Evolutionary conservation across 1,140 invertebrate species (phyloP).

Genomic region (Diploscapter pachys): DNA sequence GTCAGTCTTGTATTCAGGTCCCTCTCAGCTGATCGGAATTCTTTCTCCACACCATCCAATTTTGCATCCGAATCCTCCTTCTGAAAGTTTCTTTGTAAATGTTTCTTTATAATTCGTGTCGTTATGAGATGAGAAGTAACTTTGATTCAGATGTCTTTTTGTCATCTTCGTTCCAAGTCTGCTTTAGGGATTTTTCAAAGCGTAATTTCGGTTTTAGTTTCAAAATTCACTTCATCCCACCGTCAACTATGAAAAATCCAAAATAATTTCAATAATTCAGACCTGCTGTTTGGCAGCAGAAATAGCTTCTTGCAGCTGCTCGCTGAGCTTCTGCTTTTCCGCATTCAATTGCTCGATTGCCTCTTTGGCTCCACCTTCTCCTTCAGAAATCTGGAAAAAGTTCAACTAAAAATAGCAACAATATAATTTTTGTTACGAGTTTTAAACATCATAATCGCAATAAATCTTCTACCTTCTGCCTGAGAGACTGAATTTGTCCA

Average conservation of each 20-base stretch:
- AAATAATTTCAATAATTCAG: not conserved
- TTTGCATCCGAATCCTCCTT: conserved; percentile 8
- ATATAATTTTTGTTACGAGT: conserved; percentile 6
- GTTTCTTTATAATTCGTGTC: no score
- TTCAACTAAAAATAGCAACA: not conserved
- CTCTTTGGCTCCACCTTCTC: conserved; percentile 31
- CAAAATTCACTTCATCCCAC: no score
- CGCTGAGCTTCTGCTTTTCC: conserved; percentile 18
- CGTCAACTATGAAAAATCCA: not conserved
- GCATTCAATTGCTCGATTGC: conserved; percentile 26
- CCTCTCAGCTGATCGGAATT: conserved; percentile 19
- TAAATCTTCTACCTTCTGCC: no score
- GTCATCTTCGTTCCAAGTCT: no score
- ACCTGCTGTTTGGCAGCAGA: conserved; percentile 3
- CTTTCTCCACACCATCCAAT: conserved; percentile 10
- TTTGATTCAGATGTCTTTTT: no score
- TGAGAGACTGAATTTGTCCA: conserved; percentile 1
- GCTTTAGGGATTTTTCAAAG: no score
- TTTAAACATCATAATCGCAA: no score
- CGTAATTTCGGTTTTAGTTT: no score
- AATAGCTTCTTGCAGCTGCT: not conserved
- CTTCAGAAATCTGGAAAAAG: conserved; percentile 21
- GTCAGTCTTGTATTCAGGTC: not conserved
- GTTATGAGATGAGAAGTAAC: no score
- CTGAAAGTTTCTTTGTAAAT: conserved; percentile 3